A percentile compares a stretch with the other conserved stretches of the same genome.
Evolutionary conservation across 2,888 invertebrate genomes (phyloP).

Genomic region (Xestobium rufovillosum): DNA sequence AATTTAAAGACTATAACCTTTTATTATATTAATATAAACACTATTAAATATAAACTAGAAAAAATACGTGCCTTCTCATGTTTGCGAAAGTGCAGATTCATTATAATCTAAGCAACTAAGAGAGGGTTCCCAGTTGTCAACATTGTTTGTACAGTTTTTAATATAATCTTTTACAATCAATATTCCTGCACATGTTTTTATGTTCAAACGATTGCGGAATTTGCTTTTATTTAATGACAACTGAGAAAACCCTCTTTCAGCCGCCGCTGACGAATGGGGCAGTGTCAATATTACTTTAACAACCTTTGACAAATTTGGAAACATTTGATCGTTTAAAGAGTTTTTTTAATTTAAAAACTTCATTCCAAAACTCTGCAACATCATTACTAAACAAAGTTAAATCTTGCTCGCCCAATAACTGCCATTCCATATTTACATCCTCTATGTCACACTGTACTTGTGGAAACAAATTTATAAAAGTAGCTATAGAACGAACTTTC

Average conservation of each 20-base stretch:
- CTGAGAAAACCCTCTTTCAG: conserved; percentile 8
- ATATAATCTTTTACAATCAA: conserved; percentile 5
- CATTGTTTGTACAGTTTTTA: neutral
- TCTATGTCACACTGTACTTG: neutral
- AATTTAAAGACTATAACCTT: too few species aligned
- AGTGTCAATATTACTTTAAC: neutral
- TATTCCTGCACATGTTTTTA: conserved; percentile 7
- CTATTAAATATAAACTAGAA: too few species aligned
- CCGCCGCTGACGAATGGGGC: conserved; percentile 7
- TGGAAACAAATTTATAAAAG: neutral
- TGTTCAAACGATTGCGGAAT: conserved; percentile 5
- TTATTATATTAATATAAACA: too few species aligned
- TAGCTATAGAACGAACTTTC: neutral
- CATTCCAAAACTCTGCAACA: conserved; percentile 6
- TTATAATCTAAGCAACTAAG: neutral
- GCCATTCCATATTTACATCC: conserved; percentile 1
- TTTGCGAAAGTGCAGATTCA: neutral
- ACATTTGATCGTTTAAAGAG: neutral
- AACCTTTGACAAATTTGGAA: conserved; percentile 1
- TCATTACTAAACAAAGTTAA: conserved; percentile 5
- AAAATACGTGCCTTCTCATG: too few species aligned
- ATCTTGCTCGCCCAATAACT: conserved; percentile 6
- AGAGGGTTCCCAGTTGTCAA: conserved; percentile 1
- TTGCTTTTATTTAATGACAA: conserved; percentile 8
- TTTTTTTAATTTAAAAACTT: conserved; percentile 1